A percentile compares a stretch with the other conserved stretches of the same genome.
Conservation (phyloP, 2,888 invertebrate species). For the Diogma glabrata region DNA sequence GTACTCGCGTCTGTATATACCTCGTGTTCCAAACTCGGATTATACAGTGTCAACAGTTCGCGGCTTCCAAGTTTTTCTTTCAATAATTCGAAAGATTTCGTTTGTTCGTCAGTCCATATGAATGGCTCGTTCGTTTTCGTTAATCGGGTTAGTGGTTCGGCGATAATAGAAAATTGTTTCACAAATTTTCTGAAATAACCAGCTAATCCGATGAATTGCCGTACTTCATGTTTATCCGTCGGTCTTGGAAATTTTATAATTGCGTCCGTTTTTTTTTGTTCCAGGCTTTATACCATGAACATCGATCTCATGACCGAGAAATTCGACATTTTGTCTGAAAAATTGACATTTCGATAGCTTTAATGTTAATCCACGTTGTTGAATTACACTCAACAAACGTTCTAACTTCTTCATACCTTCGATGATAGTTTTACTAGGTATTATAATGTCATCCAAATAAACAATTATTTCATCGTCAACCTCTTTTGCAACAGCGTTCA, state of each 20-base stretch:
- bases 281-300: slow-evolving; percentile 17
- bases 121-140: slow-evolving; percentile 1
- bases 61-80: slow-evolving; percentile 14
- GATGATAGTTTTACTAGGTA: slow-evolving; percentile 11
- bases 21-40: slow-evolving; percentile 20
- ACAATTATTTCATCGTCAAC: neutral
- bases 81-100: neutral
- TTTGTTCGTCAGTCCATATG: slow-evolving; percentile 1
- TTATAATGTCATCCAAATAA: slow-evolving; percentile 10
- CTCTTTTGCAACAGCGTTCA: slow-evolving; percentile 9
- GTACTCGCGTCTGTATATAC: slow-evolving; percentile 22
- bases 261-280: slow-evolving; percentile 19
- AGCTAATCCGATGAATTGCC: slow-evolving; percentile 14
- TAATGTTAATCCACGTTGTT: too few species aligned
- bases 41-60: slow-evolving; percentile 13
- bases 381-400: too few species aligned
- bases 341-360: too few species aligned
- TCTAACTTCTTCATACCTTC: slow-evolving; percentile 3
- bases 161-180: slow-evolving; percentile 7
- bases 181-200: slow-evolving; percentile 18
- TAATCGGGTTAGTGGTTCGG: slow-evolving; percentile 8
- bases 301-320: neutral
- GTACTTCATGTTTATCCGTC: slow-evolving; percentile 18
- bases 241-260: slow-evolving; percentile 22
- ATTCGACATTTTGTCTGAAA: slow-evolving; percentile 2